Base-by-base conservation (phyloP, 2,888 invertebrate genomes). In the Psylliodes chrysocephalus region DNA sequence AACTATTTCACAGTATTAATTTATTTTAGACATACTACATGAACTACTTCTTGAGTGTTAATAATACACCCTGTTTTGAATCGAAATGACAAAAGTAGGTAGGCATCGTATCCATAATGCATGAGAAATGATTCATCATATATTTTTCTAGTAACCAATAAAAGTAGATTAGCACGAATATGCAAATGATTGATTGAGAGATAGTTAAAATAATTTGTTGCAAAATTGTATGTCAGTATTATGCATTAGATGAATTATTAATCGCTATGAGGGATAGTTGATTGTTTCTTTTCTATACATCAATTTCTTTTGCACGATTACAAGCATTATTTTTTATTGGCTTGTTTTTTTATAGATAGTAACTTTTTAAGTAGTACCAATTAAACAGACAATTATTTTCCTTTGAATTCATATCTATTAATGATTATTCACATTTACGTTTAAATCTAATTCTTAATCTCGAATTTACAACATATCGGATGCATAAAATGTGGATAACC, bases 141-240 rank as follows among this genome's bases (percentile, higher is more conserved):
- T 6, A 14, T 35, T 35, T 35, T 35, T 8, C 30, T 8, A 12
- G 14, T 35, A 35, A 35, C 35, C n/a, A 1, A 35, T 35, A 35
- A 35, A 35, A 35, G 12, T 35, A 35, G 35, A 35, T 35, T 35
- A 12, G 35, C 35, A 35, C 35, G 35, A 35, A 35, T 35, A 35
- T 35, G 35, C 35, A 35, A 35, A 35, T 35, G 35, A 35, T 35
- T 35, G 35, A 35, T 35, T n/a, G 14, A 14, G 14, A 12, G 7
- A n/a, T n/a, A 33, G 33, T 33, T 33, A 33, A 33, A 33, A 33
- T n/a, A 33, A 7, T 33, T 10, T 33, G 33, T 33, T 33, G 33
- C 33, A 33, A 33, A 33, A 33, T 33, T 33, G 33, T 33, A 10
- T 33, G 33, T 33, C 33, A 33, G 7, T 33, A 33, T 33, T 25